Evolutionary conservation across 2,888 invertebrate species (phyloP), one percentile per base, ranked within the genome.

Genomic region (Plusia festucae): DNA sequence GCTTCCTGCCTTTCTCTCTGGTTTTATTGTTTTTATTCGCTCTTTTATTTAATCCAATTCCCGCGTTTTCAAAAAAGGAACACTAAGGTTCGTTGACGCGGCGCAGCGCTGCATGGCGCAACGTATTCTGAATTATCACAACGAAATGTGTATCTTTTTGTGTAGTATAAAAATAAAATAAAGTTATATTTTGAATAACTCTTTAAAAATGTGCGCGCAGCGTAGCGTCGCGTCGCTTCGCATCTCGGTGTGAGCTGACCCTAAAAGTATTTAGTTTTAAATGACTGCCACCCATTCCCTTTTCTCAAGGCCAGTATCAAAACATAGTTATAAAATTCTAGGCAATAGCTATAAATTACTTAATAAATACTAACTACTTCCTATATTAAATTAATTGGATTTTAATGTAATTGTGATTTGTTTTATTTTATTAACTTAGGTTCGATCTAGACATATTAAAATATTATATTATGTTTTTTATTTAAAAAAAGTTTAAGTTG

Each of bases 221-320:
- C n/a, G n/a, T n/a, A n/a, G n/a, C n/a, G n/a, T n/a, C n/a, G n/a
- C n/a, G n/a, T n/a, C n/a, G n/a, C n/a, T n/a, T n/a, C n/a, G n/a
- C n/a, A n/a, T n/a, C n/a, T n/a, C n/a, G n/a, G n/a, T n/a, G n/a
- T n/a, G n/a, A n/a, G n/a, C n/a, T n/a, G n/a, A n/a, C n/a, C n/a
- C n/a, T 27, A 52, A 27, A 6, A 5, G 32, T 13, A 46, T 53
- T 54, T 63, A 13, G 16, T 46, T 46, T 57, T 7, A n/a, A n/a
- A 20, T 40, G 15, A 34, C 5, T 34, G 15, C 3, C 13, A 18
- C 40, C 65, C 78, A 22, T 64, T 78, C 74, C 67, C 65, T 74
- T 49, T 40, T 74, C 34, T 69, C 81, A 71, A 44, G 81, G 78
- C 44, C 59, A 66, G 13, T 27, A 53, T 40, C n/a, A 40, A 40